Percentiles rank a stretch among this genome's conserved stretches.
Conservation (phyloP, 2,113 vertebrate genomes). For the Odobenus rosmarus region DNA sequence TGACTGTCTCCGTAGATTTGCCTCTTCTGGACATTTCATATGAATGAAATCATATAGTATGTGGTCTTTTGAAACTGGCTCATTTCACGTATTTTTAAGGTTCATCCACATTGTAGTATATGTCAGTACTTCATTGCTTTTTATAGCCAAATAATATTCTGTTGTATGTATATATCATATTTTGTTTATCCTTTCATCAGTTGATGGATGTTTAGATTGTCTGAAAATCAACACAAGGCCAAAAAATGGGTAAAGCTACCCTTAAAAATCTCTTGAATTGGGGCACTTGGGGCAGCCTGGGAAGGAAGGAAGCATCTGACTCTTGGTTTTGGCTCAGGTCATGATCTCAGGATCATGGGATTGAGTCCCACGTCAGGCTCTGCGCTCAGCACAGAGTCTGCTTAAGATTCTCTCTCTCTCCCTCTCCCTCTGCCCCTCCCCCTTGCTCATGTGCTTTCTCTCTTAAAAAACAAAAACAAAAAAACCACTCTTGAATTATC, state of each 20-base stretch:
- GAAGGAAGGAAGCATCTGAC: background rate
- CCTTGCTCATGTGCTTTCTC: background rate
- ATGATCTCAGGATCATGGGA: background rate
- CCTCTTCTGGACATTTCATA: background rate
- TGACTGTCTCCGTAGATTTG: background rate
- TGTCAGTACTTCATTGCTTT: background rate
- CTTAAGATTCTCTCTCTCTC: background rate
- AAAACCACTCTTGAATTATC: background rate
- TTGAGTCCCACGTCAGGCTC: background rate
- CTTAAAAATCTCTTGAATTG: background rate
- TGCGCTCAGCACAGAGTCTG: background rate
- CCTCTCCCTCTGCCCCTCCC: background rate
- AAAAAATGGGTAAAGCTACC: background rate
- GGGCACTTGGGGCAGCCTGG: background rate
- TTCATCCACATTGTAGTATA: too few relatives aligned
- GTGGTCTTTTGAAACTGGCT: background rate
- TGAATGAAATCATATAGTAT: background rate
- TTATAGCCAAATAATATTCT: background rate
- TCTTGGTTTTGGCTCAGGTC: background rate
- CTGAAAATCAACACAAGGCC: background rate
- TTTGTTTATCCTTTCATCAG: background rate
- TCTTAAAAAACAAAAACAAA: background rate
- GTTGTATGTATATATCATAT: background rate
- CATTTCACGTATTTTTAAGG: background rate
- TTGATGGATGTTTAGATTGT: background rate